phyloP scores from a whole-genome alignment of 1,140 invertebrate species.

The Trachymyrmex septentrionalis region DNA sequence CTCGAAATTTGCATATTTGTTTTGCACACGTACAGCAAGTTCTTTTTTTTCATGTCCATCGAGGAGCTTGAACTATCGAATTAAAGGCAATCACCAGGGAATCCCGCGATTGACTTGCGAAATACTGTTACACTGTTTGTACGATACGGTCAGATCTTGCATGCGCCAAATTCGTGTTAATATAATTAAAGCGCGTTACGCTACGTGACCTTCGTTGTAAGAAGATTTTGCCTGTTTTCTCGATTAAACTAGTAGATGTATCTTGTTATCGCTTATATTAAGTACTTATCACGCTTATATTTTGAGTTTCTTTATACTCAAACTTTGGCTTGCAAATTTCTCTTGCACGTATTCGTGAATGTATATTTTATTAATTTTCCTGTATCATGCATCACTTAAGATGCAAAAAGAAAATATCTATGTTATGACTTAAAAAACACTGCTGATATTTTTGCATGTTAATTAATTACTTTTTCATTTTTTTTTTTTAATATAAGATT shows the following conservation, averaged over 20 bases:
- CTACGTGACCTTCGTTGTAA: neutral
- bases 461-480: conserved; percentile 17
- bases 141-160: conserved; percentile 58
- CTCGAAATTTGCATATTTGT: conserved; percentile 48
- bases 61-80: conserved; percentile 17
- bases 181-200: neutral
- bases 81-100: conserved; percentile 43
- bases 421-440: conserved; percentile 3
- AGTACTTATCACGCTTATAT: neutral
- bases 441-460: conserved; percentile 38
- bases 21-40: neutral
- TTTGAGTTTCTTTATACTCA: neutral
- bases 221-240: neutral
- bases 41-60: conserved; percentile 20
- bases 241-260: neutral
- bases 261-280: neutral
- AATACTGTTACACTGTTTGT: conserved; percentile 41
- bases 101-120: conserved; percentile 47
- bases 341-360: neutral
- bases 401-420: neutral
- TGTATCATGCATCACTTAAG: neutral
- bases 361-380: conserved; percentile 2
- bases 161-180: conserved; percentile 34
- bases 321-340: conserved; percentile 8
- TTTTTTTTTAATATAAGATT: conserved; percentile 19